Conservation (phyloP, 2,797 vertebrate genomes). For the Cirrhinus molitorella region DNA sequence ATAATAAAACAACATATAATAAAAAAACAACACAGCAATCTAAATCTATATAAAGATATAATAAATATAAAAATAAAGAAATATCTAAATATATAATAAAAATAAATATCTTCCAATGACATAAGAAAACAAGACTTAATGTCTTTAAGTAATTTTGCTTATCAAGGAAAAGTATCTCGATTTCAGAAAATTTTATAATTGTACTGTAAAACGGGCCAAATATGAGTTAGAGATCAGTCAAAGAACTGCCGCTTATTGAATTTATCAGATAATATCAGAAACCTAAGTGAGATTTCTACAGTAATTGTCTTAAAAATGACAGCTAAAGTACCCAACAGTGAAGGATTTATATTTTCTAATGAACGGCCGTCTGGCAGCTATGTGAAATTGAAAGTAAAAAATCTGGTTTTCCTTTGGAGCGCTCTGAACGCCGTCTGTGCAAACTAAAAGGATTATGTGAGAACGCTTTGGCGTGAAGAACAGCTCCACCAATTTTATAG, state of each 20-base stretch:
- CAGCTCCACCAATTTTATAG: neutral
- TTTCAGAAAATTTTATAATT: neutral
- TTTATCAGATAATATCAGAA: neutral
- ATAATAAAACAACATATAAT: too few relatives aligned
- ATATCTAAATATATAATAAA: too few relatives aligned
- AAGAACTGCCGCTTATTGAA: neutral
- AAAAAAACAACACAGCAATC: too few relatives aligned
- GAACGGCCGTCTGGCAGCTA: neutral
- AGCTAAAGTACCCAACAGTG: neutral
- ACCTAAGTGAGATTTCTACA: neutral
- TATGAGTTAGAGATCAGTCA: neutral
- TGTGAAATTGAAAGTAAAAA: slow-evolving; percentile 10
- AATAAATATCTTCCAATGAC: neutral
- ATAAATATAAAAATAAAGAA: neutral
- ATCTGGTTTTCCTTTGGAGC: slow-evolving; percentile 23
- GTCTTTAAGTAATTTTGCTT: neutral
- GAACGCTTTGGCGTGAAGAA: neutral
- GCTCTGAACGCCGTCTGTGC: neutral
- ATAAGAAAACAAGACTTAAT: neutral
- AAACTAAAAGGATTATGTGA: slow-evolving; percentile 2
- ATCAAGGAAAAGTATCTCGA: neutral
- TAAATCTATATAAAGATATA: neutral
- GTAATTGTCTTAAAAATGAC: too few relatives aligned
- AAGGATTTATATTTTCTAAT: neutral
- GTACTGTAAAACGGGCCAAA: neutral